Percentiles rank a stretch among this genome's conserved stretches.
Conservation (phyloP, 2,888 invertebrate genomes). For the Phyllotreta striolata region DNA sequence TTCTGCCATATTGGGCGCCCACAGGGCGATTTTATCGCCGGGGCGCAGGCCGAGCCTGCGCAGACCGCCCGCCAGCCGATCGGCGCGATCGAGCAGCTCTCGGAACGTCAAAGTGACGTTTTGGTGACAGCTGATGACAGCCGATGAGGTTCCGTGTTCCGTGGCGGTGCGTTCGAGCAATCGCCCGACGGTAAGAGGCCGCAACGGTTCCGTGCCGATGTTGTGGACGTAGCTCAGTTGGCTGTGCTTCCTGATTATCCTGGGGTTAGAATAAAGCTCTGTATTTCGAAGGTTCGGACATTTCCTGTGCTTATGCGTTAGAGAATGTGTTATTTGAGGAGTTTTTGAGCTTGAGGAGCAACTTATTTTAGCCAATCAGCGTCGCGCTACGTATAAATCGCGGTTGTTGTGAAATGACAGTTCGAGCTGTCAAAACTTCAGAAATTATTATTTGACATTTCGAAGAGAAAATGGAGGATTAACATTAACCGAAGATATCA, state of each 20-base stretch:
- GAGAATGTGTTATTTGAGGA: too few relatives aligned
- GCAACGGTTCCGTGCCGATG: constrained; percentile 63
- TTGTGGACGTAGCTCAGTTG: constrained; percentile 65
- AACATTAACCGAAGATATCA: too few relatives aligned
- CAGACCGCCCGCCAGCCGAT: constrained; percentile 76
- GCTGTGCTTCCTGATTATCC: constrained; percentile 32
- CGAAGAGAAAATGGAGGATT: too few relatives aligned
- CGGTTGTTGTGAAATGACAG: too few relatives aligned
- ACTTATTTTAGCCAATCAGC: too few relatives aligned
- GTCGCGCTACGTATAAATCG: too few relatives aligned
- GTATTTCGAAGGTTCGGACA: too few relatives aligned
- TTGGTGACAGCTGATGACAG: constrained; percentile 67
- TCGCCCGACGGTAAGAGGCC: constrained; percentile 66
- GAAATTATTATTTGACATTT: too few relatives aligned
- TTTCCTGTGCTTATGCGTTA: too few relatives aligned
- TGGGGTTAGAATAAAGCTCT: too few relatives aligned
- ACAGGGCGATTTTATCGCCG: constrained; percentile 81
- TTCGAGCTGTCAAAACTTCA: too few relatives aligned
- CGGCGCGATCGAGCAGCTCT: constrained; percentile 65
- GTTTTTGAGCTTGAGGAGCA: too few relatives aligned
- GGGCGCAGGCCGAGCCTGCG: constrained; percentile 69
- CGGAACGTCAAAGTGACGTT: constrained; percentile 64
- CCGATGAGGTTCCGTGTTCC: constrained; percentile 65
- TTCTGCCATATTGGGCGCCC: constrained; percentile 79
- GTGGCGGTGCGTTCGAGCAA: constrained; percentile 64